Evolutionary conservation across 2,113 vertebrate species (phyloP), one percentile per base, ranked within the genome.

Genomic region (Corythornis vintsioides): DNA sequence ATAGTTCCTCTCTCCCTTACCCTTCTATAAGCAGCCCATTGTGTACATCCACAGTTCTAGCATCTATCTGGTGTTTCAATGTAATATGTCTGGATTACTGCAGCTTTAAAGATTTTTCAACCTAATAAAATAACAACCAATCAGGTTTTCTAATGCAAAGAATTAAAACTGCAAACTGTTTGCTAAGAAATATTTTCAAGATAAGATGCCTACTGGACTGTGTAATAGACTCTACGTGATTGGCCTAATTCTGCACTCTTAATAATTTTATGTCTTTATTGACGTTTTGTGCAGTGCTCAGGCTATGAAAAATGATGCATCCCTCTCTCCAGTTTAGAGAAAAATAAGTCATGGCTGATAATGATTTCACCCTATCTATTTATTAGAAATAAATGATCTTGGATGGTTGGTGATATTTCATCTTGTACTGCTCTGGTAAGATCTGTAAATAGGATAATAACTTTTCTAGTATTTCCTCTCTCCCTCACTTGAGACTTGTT

Each of bases 21-120:
- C 19, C 13, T 70, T 84, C 31, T n/a, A 22, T 24, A 20, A 64
- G 18, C 29, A 71, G 45, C 19, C 31, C 76, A 28, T 63, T 73
- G 15, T 67, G 19, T 67, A 26, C 38, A 38, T 52, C 13, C 24
- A 35, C 19, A 67, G 13, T 65, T 61, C 48, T 89, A 48, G 43
- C 43, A 84, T 43, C 11, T 81, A 11, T 83, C 40, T 81, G 50
- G 22, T 72, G 2, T 83, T 85, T 82, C 35, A 29, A 2, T 67
- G 28, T 43, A 83, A 35, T 86, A 53, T 67, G 31, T 77, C 71
- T 65, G 53, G 38, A 83, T 67, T 71, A 71, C 81, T 60, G 61
- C 67, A 81, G 53, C 63, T 89, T 82, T 88, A 93, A 92, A 90
- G 89, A 86, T 86, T 92, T 94, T 95, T 86, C 61, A 74, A 47